Evolutionary conservation across 1,140 invertebrate genomes (phyloP), one percentile per base, ranked within the genome.

Genomic region (Drosophila arizonae): DNA sequence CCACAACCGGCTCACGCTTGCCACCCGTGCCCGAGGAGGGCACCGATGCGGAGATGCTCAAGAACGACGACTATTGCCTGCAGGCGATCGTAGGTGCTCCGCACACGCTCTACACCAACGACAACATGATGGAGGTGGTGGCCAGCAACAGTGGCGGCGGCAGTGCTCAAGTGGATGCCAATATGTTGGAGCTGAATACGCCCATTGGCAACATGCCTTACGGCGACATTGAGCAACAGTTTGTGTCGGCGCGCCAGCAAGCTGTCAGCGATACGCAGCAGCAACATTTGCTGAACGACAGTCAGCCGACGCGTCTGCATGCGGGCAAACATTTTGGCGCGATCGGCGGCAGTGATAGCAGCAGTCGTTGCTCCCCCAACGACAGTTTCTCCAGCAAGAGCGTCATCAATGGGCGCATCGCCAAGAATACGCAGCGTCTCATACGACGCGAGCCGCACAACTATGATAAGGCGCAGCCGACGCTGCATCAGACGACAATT

Each of bases 21-120:
- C 93, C 93, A 58, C 92, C 93, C 10, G 93, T 94, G 39, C 93
- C 93, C 8, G 93, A 94, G 79, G 93, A 94, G 80, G 89, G 84
- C 45, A 78, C 90, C 50, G 90, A 91, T 66, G 84, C 82, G 11
- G 90, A 91, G 21, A 89, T 91, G 80, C 77, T 91, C 43, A 91
- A 91, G 62, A 81, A 63, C 77, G 90, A 90, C 43, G 90, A 91
- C 26, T 91, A 90, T 55, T 81, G 80, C 54, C 64, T 90, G 70
- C 67, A 79, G 17, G 76, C 89, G 3, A 89, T 90, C 48, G 86
- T 85, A 28, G 90, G 90, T 3, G 68, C 88, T 9, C 86, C 90
- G 5, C 88, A 91, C 43, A 88, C 90, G 6, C 69, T 87, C 17
- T 87, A 88, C 79, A 74, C 51, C 45, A 63, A 56, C 61, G 84